These are phyloP conservation scores for Zygaena filipendulae DNA, from an alignment of 2,888 invertebrate genomes.

Conservation along the genomic window DNA sequence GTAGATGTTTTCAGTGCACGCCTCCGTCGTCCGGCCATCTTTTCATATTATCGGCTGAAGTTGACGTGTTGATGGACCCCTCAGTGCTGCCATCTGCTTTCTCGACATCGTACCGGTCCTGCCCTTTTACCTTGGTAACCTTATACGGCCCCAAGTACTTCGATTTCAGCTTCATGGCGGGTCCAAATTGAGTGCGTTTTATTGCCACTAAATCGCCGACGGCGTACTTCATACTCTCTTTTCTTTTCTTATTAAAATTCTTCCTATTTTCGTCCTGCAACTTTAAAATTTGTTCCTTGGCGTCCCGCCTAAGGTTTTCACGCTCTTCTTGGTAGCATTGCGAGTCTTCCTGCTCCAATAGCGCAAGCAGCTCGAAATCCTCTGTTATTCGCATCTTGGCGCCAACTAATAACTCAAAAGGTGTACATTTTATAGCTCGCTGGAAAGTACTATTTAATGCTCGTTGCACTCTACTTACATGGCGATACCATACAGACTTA, in stretches of 20 bases:
- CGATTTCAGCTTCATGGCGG: conserved; percentile 9
- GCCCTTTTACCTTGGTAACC: background rate
- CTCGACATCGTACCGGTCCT: conserved; percentile 1
- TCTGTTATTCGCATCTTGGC: conserved; percentile 4
- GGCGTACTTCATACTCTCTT: conserved; percentile 6
- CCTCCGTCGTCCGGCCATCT: background rate
- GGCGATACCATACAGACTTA: conserved; percentile 10
- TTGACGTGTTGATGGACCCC: background rate
- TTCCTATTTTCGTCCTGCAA: conserved; percentile 12
- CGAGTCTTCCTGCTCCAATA: conserved; percentile 3
- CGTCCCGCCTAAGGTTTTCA: conserved; percentile 8
- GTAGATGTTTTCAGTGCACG: background rate
- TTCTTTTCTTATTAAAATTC: conserved; percentile 9
- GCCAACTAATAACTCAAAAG: conserved; percentile 3
- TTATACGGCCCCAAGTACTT: conserved; percentile 1
- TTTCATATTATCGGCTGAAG: background rate
- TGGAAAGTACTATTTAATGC: conserved; percentile 17
- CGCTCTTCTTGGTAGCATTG: conserved; percentile 2
- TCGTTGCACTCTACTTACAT: conserved; percentile 15
- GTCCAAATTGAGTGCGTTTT: conserved; percentile 14
- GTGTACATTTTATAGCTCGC: conserved; percentile 1
- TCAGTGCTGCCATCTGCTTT: conserved; percentile 1
- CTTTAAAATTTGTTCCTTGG: conserved; percentile 12
- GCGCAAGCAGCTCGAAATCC: conserved; percentile 1
- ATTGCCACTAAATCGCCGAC: conserved; percentile 15